Conservation (phyloP, 2,113 vertebrate species). For the Catharus fuscescens region DNA sequence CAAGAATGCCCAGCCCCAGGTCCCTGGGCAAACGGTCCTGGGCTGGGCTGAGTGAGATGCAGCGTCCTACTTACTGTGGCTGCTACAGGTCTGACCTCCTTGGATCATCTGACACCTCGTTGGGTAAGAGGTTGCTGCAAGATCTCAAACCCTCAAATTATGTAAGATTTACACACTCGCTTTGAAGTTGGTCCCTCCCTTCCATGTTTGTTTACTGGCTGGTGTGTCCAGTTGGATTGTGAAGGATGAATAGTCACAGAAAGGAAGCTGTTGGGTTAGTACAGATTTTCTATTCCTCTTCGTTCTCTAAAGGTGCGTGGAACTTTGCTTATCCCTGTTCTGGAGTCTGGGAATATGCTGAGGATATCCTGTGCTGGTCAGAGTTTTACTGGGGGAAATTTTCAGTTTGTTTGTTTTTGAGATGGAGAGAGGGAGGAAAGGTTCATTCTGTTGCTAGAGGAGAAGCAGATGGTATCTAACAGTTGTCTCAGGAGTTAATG, state of each 20-base stretch:
- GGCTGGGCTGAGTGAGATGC: neutral
- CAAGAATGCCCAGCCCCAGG: neutral
- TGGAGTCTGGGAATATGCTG: fast-evolving
- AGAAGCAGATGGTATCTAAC: neutral
- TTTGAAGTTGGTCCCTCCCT: conserved; percentile 53
- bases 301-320: fast-evolving
- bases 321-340: neutral
- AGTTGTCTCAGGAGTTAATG: neutral
- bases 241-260: conserved; percentile 47
- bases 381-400: neutral
- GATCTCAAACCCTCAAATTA: conserved; percentile 57
- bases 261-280: conserved; percentile 16
- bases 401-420: neutral
- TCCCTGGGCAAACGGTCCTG: neutral
- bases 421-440: neutral
- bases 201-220: conserved; percentile 14
- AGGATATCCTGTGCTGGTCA: fast-evolving
- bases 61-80: conserved; percentile 8
- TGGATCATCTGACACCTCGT: conserved; percentile 39
- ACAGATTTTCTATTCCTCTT: neutral
- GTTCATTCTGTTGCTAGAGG: neutral
- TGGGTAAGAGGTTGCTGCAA: conserved; percentile 49
- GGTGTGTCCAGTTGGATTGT: conserved; percentile 16
- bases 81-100: conserved; percentile 56
- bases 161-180: conserved; percentile 21